Percentiles rank a stretch among this genome's conserved stretches.
Evolutionary conservation across 2,888 invertebrate genomes (phyloP).

Genomic region (Theretra japonica): DNA sequence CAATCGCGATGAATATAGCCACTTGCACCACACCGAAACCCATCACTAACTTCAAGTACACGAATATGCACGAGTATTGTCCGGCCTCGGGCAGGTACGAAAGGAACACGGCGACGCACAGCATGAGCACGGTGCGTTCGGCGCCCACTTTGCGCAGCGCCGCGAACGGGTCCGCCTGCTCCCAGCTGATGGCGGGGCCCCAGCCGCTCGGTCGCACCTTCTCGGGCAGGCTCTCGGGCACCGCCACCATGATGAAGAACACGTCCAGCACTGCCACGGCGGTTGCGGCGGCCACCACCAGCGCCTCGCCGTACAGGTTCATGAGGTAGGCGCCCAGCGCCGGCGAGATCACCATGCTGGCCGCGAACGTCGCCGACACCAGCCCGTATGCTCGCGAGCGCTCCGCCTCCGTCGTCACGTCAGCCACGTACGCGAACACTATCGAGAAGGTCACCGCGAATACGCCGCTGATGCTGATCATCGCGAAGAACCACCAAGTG

Average conservation of each 20-base stretch:
- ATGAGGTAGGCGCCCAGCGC: constrained; percentile 96
- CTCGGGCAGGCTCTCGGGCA: constrained; percentile 99
- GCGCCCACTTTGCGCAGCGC: constrained; percentile 96
- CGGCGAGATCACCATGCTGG: constrained; percentile 99
- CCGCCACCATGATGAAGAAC: constrained; percentile 98
- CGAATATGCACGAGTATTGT: constrained; percentile 99
- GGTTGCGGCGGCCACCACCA: constrained; percentile 97
- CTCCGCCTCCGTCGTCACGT: constrained; percentile 98
- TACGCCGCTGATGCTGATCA: constrained; percentile 99
- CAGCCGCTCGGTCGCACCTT: constrained; percentile 91
- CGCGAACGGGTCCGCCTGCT: constrained; percentile 98
- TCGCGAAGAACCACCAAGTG: constrained; percentile 99
- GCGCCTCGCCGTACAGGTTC: constrained; percentile 92
- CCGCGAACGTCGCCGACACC: constrained; percentile 99
- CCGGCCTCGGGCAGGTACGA: constrained; percentile 99
- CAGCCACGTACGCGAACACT: constrained; percentile 99
- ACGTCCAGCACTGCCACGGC: constrained; percentile 98
- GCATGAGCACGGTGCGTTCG: constrained; percentile 97
- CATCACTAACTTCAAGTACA: constrained; percentile 98
- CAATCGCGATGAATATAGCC: constrained; percentile 98
- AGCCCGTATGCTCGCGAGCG: constrained; percentile 97
- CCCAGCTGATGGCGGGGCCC: constrained; percentile 97
- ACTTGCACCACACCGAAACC: constrained; percentile 98
- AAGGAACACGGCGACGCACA: constrained; percentile 98
- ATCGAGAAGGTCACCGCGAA: constrained; percentile 99